phyloP scores from a whole-genome alignment of 1,140 invertebrate species.

The Dermatophagoides farinae region DNA sequence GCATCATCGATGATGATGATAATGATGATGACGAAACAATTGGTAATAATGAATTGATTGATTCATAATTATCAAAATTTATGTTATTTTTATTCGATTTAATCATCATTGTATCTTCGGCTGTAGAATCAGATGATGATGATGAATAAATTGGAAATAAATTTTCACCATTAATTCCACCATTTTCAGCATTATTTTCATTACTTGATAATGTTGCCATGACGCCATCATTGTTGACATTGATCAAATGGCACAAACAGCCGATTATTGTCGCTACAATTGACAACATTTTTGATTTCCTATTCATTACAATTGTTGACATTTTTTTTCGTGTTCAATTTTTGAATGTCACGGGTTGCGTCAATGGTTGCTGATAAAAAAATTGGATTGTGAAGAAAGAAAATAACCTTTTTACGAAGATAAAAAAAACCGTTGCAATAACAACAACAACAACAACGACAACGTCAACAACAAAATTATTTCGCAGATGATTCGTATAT shows the following conservation, averaged over 20 bases:
- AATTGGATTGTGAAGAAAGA: too few relatives aligned
- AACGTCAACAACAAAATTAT: not conserved
- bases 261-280: not conserved
- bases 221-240: not conserved
- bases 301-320: not conserved
- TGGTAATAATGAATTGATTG: not conserved
- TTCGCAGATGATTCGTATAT: too few relatives aligned
- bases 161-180: not conserved
- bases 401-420: too few relatives aligned
- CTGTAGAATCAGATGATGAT: not conserved
- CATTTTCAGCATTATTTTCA: not conserved
- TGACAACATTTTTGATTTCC: not conserved
- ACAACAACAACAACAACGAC: not conserved
- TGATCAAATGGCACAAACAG: not conserved
- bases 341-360: not conserved
- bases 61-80: not conserved
- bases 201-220: not conserved
- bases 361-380: not conserved
- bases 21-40: not conserved
- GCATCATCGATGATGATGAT: too few relatives aligned
- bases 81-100: not conserved
- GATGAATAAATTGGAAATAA: not conserved
- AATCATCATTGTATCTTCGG: too few relatives aligned
- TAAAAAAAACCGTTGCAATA: not conserved
- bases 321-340: not conserved